These are phyloP conservation scores for Campoletis raptor DNA, from an alignment of 2,888 invertebrate genomes.

Conservation along the genomic window DNA sequence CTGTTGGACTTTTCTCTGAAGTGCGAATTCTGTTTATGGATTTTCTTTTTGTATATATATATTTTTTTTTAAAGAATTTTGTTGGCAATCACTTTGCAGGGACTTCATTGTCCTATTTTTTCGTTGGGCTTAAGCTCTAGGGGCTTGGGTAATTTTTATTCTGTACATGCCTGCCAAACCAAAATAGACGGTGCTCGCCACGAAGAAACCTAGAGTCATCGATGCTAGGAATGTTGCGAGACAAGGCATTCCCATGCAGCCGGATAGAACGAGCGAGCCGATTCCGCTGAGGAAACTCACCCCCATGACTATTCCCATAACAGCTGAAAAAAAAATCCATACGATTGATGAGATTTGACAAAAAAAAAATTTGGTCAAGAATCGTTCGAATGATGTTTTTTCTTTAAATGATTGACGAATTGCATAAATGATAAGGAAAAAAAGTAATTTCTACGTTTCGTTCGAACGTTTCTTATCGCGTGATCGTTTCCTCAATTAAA, in stretches of 20 bases:
- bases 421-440: background rate
- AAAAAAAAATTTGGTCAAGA: background rate
- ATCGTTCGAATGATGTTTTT: background rate
- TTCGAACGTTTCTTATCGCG: background rate
- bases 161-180: constrained; percentile 86
- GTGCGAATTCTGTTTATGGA: constrained; percentile 16
- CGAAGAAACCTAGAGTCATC: constrained; percentile 88
- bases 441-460: background rate
- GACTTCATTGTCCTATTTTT: background rate
- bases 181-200: constrained; percentile 87
- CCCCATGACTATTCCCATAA: constrained; percentile 85
- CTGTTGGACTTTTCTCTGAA: constrained; percentile 5
- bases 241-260: constrained; percentile 87
- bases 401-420: background rate
- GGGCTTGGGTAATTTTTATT: background rate
- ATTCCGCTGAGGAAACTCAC: constrained; percentile 87
- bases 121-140: background rate
- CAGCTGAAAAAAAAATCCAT: constrained; percentile 82
- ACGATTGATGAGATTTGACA: background rate
- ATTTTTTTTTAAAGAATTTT: background rate
- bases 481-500: background rate
- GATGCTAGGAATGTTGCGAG: constrained; percentile 87
- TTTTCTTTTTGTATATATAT: constrained; percentile 1
- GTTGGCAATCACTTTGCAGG: background rate
- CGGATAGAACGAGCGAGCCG: constrained; percentile 88